Base-by-base conservation (phyloP, 2,888 invertebrate genomes). In the Pterobdella sp. region DNA sequence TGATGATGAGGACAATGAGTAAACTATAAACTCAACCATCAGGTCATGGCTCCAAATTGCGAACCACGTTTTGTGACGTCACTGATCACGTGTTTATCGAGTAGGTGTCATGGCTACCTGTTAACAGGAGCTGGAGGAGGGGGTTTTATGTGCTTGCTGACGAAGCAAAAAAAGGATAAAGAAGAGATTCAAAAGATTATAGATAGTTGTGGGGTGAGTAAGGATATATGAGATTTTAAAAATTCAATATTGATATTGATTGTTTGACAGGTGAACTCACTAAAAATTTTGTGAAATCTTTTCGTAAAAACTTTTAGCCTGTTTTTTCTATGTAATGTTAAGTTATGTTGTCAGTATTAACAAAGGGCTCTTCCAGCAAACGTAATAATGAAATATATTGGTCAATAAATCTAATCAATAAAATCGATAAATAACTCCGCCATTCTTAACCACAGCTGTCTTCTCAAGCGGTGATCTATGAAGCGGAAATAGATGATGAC, bases 41-140 rank as follows among this genome's bases (percentile, higher is more conserved):
- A 32, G 32, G n/a, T 68, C 35, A 37, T 85, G 81, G 85, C 85
- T 0, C 82, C 84, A 0, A 84, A 84, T 1, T 82, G 84, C 79
- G 84, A 85, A 76, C 82, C 85, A 0, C 76, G 76, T n/a, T 76
- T 78, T 29, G 81, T 84, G 3, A 78, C 78, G 10, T 75, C 75
- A 29, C 79, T 84, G 75, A 83, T 84, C 80, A 65, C 71, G 0
- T 76, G 77, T 1, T 76, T 84, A 10, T 76, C 79, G 26, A 81
- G 81, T 0, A 79, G 80, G 73, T 77, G 80, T 32, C 75, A 79
- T 31, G 84, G 84, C 14, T 80, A 81, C 77, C 79, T 80, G 72
- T 78, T 84, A 79, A 83, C 84, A 0, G 84, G 84, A 1, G 84
- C 84, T 3, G 84, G 84, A 1, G 84, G 84, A 1, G 84, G 84